These are phyloP conservation scores for Cantharis nigra DNA, from an alignment of 2,888 invertebrate species.

Conservation along the genomic window DNA sequence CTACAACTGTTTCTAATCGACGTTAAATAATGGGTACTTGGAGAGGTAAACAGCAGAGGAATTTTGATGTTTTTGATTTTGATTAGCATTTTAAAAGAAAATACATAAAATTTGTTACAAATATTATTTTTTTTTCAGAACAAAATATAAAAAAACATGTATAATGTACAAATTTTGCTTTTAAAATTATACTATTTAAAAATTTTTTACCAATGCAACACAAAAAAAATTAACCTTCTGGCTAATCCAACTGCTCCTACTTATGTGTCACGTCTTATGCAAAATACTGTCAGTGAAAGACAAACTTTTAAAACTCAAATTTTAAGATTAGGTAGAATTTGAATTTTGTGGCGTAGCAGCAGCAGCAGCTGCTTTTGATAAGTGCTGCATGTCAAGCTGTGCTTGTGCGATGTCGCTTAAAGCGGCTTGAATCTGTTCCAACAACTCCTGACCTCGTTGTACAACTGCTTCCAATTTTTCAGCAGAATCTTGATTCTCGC, in stretches of 20 bases:
- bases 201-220: background rate
- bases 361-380: constrained; percentile 40
- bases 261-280: background rate
- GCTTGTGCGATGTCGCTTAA: constrained; percentile 92
- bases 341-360: background rate
- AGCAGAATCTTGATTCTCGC: constrained; percentile 91
- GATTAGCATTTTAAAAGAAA: too few relatives aligned
- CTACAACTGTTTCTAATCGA: too few relatives aligned
- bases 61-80: too few relatives aligned
- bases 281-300: background rate
- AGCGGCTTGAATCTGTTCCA: constrained; percentile 88
- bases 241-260: background rate
- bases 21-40: too few relatives aligned
- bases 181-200: background rate
- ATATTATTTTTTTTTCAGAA: background rate
- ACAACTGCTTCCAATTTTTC: constrained; percentile 85
- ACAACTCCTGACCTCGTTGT: constrained; percentile 79
- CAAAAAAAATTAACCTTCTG: background rate
- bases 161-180: background rate
- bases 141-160: background rate
- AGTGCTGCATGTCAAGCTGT: constrained; percentile 85
- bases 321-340: background rate
- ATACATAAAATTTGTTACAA: background rate
- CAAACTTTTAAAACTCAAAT: background rate
- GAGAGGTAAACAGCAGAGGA: too few relatives aligned